Conservation (phyloP, 2,113 vertebrate species). For the Deroptyus accipitrinus region DNA sequence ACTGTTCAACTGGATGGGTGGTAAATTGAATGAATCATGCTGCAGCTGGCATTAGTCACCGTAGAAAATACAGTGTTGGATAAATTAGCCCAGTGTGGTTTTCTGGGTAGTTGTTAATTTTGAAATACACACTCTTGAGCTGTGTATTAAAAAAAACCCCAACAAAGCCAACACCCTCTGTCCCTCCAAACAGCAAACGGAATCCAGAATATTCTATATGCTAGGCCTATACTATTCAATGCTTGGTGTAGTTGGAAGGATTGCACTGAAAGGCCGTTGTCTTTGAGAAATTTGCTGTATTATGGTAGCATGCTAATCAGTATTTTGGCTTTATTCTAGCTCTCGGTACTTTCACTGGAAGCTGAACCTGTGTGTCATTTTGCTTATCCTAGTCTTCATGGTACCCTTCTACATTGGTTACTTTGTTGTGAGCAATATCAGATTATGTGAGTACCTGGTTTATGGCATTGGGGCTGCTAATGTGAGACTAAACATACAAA, state of each 20-base stretch:
- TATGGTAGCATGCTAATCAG: not conserved
- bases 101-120: not conserved
- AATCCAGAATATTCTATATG: not conserved
- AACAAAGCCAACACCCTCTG: not conserved
- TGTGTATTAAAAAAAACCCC: not conserved
- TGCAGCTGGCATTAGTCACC: not conserved
- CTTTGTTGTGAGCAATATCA: constrained; percentile 98
- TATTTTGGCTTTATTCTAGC: constrained; percentile 71
- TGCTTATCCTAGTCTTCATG: constrained; percentile 94
- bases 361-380: constrained; percentile 93
- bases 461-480: not conserved
- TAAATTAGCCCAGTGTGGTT: not conserved
- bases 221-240: not conserved
- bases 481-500: not conserved
- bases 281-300: not conserved
- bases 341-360: constrained; percentile 99
- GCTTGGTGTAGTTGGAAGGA: not conserved
- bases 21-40: not conserved
- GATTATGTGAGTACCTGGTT: constrained; percentile 84
- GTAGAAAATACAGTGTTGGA: not conserved
- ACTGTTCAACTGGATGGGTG: not conserved
- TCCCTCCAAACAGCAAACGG: not conserved
- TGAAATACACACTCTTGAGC: not conserved
- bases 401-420: constrained; percentile 99
- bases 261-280: not conserved